Conservation (phyloP, 2,113 vertebrate genomes). For the Oncorhynchus gorbuscha region DNA sequence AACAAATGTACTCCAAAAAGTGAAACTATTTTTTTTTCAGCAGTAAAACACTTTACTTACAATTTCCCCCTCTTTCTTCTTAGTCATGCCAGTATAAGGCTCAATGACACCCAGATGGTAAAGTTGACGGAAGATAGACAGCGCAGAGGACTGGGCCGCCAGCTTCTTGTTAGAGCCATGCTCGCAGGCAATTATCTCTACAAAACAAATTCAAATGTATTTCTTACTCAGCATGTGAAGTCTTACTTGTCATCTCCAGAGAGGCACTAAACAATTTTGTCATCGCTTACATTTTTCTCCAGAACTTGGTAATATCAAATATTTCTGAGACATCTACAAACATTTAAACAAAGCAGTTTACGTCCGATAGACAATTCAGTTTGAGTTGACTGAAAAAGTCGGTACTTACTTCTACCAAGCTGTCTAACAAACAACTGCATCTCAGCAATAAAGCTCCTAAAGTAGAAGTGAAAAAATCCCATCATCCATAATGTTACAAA, state of each 20-base stretch:
- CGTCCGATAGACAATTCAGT: background rate
- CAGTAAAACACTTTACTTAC: background rate
- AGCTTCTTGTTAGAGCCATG: constrained; percentile 98
- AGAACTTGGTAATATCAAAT: background rate
- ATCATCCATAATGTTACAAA: background rate
- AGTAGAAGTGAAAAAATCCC: constrained; percentile 40
- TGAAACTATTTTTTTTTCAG: no score
- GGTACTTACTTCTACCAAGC: constrained; percentile 90
- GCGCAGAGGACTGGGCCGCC: constrained; percentile 93
- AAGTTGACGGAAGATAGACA: constrained; percentile 92
- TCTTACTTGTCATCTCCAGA: no score
- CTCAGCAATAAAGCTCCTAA: constrained; percentile 97
- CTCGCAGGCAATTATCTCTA: constrained; percentile 88
- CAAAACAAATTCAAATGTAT: background rate
- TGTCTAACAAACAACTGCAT: constrained; percentile 92
- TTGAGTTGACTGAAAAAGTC: background rate
- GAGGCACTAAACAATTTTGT: background rate
- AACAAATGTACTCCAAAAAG: no score
- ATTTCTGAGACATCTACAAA: background rate
- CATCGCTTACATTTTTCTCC: background rate
- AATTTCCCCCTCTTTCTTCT: constrained; percentile 90
- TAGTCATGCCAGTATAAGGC: constrained; percentile 86
- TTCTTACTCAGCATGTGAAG: no score
- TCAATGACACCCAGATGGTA: constrained; percentile 92
- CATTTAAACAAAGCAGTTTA: no score